Conservation (phyloP, 2,797 vertebrate species). For the Simalia tracyae region DNA sequence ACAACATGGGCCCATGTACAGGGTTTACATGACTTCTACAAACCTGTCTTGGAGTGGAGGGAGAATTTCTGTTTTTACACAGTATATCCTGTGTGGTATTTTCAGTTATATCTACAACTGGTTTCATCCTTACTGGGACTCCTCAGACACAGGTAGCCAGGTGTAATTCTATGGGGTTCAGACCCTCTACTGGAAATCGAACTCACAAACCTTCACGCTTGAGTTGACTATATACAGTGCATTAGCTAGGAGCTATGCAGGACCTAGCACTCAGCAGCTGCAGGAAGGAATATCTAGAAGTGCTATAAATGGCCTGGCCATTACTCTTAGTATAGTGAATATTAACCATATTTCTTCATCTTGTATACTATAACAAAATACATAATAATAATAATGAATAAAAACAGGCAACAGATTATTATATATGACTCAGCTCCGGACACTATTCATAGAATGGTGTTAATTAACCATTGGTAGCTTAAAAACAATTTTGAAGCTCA, state of each 20-base stretch:
- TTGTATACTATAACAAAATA: neutral
- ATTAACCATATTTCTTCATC: neutral
- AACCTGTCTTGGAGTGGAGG: neutral
- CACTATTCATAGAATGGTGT: neutral
- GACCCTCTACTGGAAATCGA: neutral
- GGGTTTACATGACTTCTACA: neutral
- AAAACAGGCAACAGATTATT: neutral
- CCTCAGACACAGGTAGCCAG: neutral
- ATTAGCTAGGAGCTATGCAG: neutral
- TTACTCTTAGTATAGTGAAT: neutral
- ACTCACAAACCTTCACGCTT: neutral
- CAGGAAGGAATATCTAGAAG: neutral
- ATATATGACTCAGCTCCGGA: neutral
- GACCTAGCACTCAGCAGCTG: neutral
- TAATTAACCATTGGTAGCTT: neutral
- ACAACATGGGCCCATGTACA: neutral
- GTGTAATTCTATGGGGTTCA: neutral
- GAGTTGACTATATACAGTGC: neutral
- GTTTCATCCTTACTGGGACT: neutral
- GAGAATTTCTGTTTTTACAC: neutral
- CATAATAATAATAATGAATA: neutral
- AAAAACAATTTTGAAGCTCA: neutral
- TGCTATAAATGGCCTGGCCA: neutral
- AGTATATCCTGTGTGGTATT: neutral
- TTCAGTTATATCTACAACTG: neutral